Percentiles rank a stretch among this genome's conserved stretches.
Evolutionary conservation across 2,888 invertebrate genomes (phyloP).

Genomic region (Reticulitermes lucifugus): DNA sequence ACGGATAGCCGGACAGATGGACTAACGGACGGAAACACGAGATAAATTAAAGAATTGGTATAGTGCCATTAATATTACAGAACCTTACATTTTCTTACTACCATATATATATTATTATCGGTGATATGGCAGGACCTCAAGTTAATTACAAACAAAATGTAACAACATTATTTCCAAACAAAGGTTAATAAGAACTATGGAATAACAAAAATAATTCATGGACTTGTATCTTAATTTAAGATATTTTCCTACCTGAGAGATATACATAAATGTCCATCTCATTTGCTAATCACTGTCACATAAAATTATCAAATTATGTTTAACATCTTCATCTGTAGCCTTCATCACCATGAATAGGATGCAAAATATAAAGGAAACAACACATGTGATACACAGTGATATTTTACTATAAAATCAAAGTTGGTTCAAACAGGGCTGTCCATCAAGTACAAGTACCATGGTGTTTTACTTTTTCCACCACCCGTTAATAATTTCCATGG

Average conservation of each 20-base stretch:
- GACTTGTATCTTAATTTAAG: background rate
- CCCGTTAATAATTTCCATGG: too few relatives aligned
- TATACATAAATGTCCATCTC: background rate
- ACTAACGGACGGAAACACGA: slow-evolving; percentile 16
- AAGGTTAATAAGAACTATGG: background rate
- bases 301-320: background rate
- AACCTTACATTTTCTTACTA: background rate
- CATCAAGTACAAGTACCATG: too few relatives aligned
- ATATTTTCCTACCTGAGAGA: background rate
- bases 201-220: background rate
- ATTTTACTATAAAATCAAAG: too few relatives aligned
- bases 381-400: too few relatives aligned
- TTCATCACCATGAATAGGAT: too few relatives aligned
- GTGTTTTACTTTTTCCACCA: too few relatives aligned
- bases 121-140: background rate
- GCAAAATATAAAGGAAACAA: too few relatives aligned
- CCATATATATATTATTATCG: background rate
- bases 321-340: too few relatives aligned
- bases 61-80: slow-evolving; percentile 6
- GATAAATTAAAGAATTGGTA: background rate
- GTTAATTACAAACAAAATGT: background rate
- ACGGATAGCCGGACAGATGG: slow-evolving; percentile 30
- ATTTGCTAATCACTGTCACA: background rate
- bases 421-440: too few relatives aligned
- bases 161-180: background rate